Base-by-base conservation (phyloP, 2,113 vertebrate species). In the Pelvicachromis taeniatus region DNA sequence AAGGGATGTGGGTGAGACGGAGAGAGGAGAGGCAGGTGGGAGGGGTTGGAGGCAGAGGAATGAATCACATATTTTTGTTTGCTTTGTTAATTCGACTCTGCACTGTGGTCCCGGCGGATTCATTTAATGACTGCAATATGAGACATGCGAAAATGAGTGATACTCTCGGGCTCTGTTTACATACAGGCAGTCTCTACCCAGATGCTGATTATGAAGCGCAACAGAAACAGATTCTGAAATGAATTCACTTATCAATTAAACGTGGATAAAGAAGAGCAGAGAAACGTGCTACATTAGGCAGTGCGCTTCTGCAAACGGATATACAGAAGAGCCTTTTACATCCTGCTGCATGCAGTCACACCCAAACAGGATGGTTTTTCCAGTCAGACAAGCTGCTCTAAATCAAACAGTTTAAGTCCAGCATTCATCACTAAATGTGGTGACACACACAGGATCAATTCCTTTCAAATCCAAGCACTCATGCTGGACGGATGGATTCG, bases 21-120 rank as follows among this genome's bases (percentile, higher is more conserved):
- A 84, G 83, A 87, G 63, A 83, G 58, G 40, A 38, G 79, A 84
- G 31, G 48, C 17, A 29, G 23, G 78, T 21, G 58, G 61, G 65
- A 9, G 38, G 29, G 63, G 68, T 65, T 40, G 52, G 48, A 54
- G 87, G 21, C 6, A 6, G 80, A 80, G 55, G 45, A 85, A 89
- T 93, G 88, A 94, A 93, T 93, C 92, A 92, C 82, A 82, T 80
- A 52, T 73, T 63, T 87, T 79, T 95, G 91, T 95, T 93, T 94
- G 92, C 87, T 92, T 92, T 92, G 85, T 82, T 89, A 88, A 92
- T 89, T 85, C n/a, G 5, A 31, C 73, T 68, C 42, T 52, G 54
- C 23, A 80, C 56, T 16, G 40, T 33, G 61, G 65, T 65, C 81
- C 87, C 81, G 81, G 90, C 78, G 88, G 78, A 83, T 70, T 23